Conservation (phyloP, 2,888 invertebrate genomes). For the Ophion ellenae region DNA sequence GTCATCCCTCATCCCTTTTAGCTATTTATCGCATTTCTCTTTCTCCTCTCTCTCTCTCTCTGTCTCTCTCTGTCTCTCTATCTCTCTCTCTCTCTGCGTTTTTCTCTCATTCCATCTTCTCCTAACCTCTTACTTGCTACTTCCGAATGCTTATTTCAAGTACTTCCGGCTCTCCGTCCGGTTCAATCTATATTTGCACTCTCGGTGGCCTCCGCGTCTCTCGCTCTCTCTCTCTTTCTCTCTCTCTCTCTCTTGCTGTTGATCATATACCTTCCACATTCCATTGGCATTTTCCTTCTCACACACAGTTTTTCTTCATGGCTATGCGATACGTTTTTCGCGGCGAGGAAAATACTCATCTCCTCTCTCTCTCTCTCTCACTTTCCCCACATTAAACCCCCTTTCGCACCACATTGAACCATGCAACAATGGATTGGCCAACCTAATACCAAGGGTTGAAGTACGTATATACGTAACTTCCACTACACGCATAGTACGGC, state of each 20-base stretch:
- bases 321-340: slow-evolving; percentile 35
- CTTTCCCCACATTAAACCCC: slow-evolving; percentile 4
- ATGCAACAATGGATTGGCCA: slow-evolving; percentile 26
- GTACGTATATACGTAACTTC: slow-evolving; percentile 37
- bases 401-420: slow-evolving; percentile 57
- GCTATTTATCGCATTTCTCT: slow-evolving; percentile 46
- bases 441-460: slow-evolving; percentile 32
- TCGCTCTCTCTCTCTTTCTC: slow-evolving; percentile 42
- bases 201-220: slow-evolving; percentile 26
- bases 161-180: slow-evolving; percentile 56
- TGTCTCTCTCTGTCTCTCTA: slow-evolving; percentile 40
- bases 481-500: slow-evolving; percentile 2
- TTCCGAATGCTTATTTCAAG: slow-evolving; percentile 66
- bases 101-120: slow-evolving; percentile 47
- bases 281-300: slow-evolving; percentile 49
- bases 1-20: slow-evolving; percentile 50
- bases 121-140: slow-evolving; percentile 44
- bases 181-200: slow-evolving; percentile 36
- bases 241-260: slow-evolving; percentile 36
- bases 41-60: slow-evolving; percentile 34
- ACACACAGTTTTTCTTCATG: slow-evolving; percentile 28
- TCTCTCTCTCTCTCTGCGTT: slow-evolving; percentile 25
- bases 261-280: slow-evolving; percentile 47
- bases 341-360: slow-evolving; percentile 31
- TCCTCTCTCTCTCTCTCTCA: slow-evolving; percentile 17